Base-by-base conservation (phyloP, 2,797 vertebrate species). In the Hypotaenidia philippensis region DNA sequence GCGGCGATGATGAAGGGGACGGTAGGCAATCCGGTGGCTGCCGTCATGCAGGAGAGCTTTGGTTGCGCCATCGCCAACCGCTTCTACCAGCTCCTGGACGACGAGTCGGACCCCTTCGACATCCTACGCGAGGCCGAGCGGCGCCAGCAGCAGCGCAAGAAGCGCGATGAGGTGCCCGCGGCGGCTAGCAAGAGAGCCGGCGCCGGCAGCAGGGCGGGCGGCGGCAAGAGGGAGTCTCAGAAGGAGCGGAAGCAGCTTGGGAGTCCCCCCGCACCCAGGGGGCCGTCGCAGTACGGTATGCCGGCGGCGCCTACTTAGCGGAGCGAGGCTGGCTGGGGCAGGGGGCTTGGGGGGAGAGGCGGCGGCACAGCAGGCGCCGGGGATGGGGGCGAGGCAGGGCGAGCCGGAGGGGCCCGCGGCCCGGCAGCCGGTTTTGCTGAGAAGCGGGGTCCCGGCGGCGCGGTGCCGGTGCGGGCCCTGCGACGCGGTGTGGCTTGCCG, bases 41-140 rank as follows among this genome's bases (percentile, higher is more conserved):
- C 96, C 52, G 91, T 94, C 77, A 97, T 98, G 97, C 97, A 98
- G 77, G 98, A 98, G 63, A 96, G 55, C 61, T 99, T 98, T 84
- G 98, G 99, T 4, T 99, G 99, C 92, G 96, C 92, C 3, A 98
- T 99, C 63, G 98, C 96, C 76, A 99, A 99, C 97, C 98, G 99
- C 96, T 99, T 99, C 97, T 98, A 97, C 78, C 96, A 98, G 78
- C 99, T 99, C 41, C 97, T 99, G 94, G 99, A 99, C 87, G 98
- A 99, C 78, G 99, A 99, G 11, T 98, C 98, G 2, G 99, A 99
- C 95, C 99, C 99, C 27, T 98, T 99, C 84, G 99, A 99, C 96
- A 66, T 98, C 72, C 97, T 99, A 31, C 97, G 92, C n/a, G 96
- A 98, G 90, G 98, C 97, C 32, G 96, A 96, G 44, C 97, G 97